These are phyloP conservation scores for Rotaria socialis DNA, from an alignment of 2,888 invertebrate genomes.

Conservation along the genomic window DNA sequence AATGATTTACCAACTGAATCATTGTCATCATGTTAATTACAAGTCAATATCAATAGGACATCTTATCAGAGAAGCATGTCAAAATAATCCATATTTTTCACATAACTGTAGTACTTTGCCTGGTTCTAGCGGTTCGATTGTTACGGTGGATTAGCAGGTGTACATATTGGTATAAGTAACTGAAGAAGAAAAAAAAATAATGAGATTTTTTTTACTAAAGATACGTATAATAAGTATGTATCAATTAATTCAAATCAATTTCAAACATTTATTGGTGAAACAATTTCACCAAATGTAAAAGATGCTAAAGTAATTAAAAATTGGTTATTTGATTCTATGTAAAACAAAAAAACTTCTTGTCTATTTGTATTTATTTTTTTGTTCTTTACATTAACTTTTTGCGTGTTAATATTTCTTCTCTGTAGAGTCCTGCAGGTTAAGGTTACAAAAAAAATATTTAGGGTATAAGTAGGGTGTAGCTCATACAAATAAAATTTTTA, in stretches of 20 bases:
- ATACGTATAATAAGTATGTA: background rate
- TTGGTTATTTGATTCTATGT: background rate
- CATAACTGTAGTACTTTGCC: background rate
- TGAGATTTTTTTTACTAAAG: background rate
- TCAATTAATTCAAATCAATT: background rate
- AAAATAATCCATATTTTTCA: background rate
- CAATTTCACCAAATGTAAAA: background rate
- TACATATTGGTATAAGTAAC: background rate
- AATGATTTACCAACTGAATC: background rate
- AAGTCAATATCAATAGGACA: background rate
- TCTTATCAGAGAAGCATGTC: background rate
- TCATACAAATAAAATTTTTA: too few species aligned
- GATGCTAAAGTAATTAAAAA: background rate
- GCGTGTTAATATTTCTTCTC: too few species aligned
- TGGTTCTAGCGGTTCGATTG: background rate
- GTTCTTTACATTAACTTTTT: too few species aligned
- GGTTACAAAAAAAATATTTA: too few species aligned
- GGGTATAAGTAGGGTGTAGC: too few species aligned
- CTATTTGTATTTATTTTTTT: too few species aligned
- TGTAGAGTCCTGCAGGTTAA: too few species aligned
- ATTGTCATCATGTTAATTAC: background rate
- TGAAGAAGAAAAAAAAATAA: background rate
- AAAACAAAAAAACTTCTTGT: background rate
- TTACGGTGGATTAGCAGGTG: background rate
- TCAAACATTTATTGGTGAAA: background rate